Base-by-base conservation (phyloP, 2,888 invertebrate species). In the Pheosia gnoma region DNA sequence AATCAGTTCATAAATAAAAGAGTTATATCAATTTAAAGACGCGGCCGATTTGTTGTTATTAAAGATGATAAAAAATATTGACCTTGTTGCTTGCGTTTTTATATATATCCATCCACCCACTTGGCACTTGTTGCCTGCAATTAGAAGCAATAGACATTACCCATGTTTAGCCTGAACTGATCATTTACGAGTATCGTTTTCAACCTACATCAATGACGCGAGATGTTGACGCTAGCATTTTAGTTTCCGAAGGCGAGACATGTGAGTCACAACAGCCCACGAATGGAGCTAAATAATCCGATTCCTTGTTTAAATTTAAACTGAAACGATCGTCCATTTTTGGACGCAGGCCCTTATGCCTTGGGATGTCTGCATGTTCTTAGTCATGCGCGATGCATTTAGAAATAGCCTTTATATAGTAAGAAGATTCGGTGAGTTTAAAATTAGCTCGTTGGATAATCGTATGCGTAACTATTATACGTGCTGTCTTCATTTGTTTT, bases 251-350 rank as follows among this genome's bases (percentile, higher is more conserved):
- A 55, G 13, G 37, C n/a, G 11, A 25, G 58, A 57, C 13, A 49
- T n/a, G 41, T 73, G 77, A 76, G 49, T 71, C 79, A 75, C 63
- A 60, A 58, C 38, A 52, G 47, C 52, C 59, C 57, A 56, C 53
- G 66, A 64, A 63, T 65, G 66, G 62, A 60, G 55, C 60, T 59
- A 66, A 67, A 65, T 68, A 61, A 58, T 37, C 13, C 39, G 63
- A 71, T 68, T 77, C 65, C 68, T 54, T 61, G 65, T 75, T 73
- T 75, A 73, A 73, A 73, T 69, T 63, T 74, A 74, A 71, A 61
- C 65, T 61, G 63, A 51, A 51, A 61, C 65, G 13, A 68, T 60
- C 63, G 51, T 60, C 74, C 74, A 62, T 66, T 67, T 72, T 69
- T 68, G 71, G 68, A 71, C 65, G 62, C 61, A 60, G 68, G 71